Evolutionary conservation across 92 coral and sea anemone species (phyloP), one percentile per base, ranked within the genome.

Genomic region (Palythoa grandiflora): DNA sequence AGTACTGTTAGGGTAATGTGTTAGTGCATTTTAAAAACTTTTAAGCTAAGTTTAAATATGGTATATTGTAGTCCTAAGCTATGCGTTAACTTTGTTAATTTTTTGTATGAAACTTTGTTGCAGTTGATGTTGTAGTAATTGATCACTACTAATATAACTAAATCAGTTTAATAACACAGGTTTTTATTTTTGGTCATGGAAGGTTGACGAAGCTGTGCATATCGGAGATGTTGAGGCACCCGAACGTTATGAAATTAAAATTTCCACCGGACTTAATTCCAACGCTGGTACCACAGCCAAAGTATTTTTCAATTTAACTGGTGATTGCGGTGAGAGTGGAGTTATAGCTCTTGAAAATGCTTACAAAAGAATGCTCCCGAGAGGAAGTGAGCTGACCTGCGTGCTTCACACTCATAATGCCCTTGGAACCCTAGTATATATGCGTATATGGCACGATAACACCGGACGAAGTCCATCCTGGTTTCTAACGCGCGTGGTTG

Each of bases 371-470:
- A 39, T 54, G 75, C 54, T 81, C 44, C 40, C 71, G 57, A 78
- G 98, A 38, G 98, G 94, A 38, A 90, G 94, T 5, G 89, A 83
- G 20, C 59, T 92, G 66, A 78, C 68, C 0, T 93, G 92, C 40
- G 80, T 88, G n/a, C 36, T 94, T 7, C 83, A 85, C 48, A 90
- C 91, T n/a, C 95, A 93, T 47, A 91, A 68, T 1, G 44, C 76
- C 61, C 73, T 96, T 20, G 98, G 98, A n/a, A 87, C 87, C 54
- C 63, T 96, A 78, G 44, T 92, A 17, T 93, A 93, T 57, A 74
- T 94, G 87, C 96, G 94, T 48, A 81, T 96, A 84, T 96, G 98
- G 98, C 98, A 96, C 72, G 98, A 96, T 65, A 94, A 94, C 83
- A 40, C 84, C 2, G 98, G 98, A 1, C 52, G 80, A 47, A 90